Conservation (phyloP, 1,140 invertebrate genomes). For the Mylabris phalerata region DNA sequence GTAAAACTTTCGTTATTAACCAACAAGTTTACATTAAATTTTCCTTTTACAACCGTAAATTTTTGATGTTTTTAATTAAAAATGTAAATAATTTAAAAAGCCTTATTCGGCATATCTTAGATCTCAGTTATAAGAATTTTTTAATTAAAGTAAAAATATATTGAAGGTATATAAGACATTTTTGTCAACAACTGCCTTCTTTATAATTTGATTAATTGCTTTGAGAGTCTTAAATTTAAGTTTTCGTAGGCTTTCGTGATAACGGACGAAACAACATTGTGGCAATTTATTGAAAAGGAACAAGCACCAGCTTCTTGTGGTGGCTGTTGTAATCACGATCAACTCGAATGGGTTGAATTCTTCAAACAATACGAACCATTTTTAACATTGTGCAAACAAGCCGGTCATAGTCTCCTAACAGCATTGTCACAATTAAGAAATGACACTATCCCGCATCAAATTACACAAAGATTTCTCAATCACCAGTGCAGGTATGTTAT, state of each 20-base stretch:
- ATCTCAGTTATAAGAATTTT: too few species aligned
- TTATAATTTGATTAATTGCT: not conserved
- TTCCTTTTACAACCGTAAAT: not conserved
- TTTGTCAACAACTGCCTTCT: not conserved
- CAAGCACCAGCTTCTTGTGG: slow-evolving; percentile 47
- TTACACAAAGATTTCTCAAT: slow-evolving; percentile 47
- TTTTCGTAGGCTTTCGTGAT: slow-evolving; percentile 32
- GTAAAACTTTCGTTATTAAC: slow-evolving; percentile 17
- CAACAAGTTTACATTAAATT: not conserved
- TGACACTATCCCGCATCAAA: slow-evolving; percentile 42
- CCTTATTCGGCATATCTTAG: too few species aligned
- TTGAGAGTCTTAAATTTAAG: not conserved
- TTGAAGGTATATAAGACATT: too few species aligned
- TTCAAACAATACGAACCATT: slow-evolving; percentile 54
- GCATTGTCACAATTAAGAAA: slow-evolving; percentile 47
- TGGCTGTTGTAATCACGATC: slow-evolving; percentile 49
- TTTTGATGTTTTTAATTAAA: too few species aligned
- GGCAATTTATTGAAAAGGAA: slow-evolving; percentile 40
- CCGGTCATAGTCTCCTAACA: slow-evolving; percentile 46
- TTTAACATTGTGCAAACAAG: slow-evolving; percentile 43
- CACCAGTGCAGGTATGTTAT: slow-evolving; percentile 44
- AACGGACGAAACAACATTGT: slow-evolving; percentile 36
- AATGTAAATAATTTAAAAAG: too few species aligned
- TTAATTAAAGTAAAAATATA: too few species aligned
- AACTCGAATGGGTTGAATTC: slow-evolving; percentile 56